phyloP scores from a whole-genome alignment of 2,113 vertebrate species.

The Halcyon malimbica region DNA sequence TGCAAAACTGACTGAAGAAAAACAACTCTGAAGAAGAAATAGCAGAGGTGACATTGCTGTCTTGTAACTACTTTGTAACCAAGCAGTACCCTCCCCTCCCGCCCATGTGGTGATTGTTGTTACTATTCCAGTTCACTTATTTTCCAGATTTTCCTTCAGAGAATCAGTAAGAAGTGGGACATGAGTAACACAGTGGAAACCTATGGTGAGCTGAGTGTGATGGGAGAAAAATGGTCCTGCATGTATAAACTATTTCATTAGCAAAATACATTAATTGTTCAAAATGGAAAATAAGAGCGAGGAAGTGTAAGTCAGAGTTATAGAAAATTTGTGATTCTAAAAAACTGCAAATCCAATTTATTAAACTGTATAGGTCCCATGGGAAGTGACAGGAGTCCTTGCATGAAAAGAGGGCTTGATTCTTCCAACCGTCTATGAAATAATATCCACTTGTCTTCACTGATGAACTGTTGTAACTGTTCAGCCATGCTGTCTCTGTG shows the following conservation, averaged over 20 bases:
- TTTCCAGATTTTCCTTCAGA: not conserved
- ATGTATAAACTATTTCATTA: not conserved
- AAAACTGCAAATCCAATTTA: not conserved
- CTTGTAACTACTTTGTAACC: not conserved
- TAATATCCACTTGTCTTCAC: not conserved
- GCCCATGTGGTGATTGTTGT: not conserved
- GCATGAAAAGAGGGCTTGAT: not conserved
- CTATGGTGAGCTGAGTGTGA: not conserved
- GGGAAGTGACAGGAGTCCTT: not conserved
- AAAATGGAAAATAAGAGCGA: not conserved
- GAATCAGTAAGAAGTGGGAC: not conserved
- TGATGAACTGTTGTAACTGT: not conserved
- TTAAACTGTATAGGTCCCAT: not conserved
- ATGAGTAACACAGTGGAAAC: not conserved
- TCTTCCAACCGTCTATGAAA: not conserved
- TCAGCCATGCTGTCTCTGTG: not conserved
- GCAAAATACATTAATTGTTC: conserved; percentile 7
- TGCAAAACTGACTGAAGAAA: not conserved
- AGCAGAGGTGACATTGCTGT: not conserved
- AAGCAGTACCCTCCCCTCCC: too few relatives aligned
- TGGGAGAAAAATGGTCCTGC: not conserved
- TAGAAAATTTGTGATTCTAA: conserved; percentile 22
- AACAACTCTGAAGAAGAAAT: not conserved
- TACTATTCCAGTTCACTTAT: not conserved
- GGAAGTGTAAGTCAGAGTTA: not conserved